phyloP scores from a whole-genome alignment of 2,888 invertebrate species.

The Lithophane socia region DNA sequence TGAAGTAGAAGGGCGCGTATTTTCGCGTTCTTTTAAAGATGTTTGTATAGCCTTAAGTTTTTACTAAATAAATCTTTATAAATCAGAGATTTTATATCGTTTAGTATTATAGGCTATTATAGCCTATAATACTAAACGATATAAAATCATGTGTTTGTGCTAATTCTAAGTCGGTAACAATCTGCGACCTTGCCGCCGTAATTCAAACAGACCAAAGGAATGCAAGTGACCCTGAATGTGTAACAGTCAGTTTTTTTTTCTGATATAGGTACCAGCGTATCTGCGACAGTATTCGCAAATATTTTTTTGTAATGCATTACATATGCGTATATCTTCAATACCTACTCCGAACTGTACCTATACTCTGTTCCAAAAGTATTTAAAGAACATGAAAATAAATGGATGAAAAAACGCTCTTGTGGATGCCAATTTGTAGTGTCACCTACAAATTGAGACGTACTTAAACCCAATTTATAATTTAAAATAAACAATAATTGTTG shows the following conservation, averaged over 20 bases:
- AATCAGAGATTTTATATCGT: too few species aligned
- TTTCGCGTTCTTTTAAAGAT: not conserved
- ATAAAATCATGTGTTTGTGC: slow-evolving; percentile 56
- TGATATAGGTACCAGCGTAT: slow-evolving; percentile 30
- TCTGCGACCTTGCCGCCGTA: slow-evolving; percentile 59
- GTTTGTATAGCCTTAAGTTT: not conserved
- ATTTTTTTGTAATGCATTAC: slow-evolving; percentile 15
- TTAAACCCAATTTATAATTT: not conserved
- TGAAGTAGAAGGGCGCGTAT: not conserved
- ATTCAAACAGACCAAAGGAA: slow-evolving; percentile 67
- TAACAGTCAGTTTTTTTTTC: slow-evolving; percentile 61
- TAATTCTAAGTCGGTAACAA: slow-evolving; percentile 55
- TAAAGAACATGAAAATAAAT: not conserved
- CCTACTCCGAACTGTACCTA: not conserved
- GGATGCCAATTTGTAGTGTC: not conserved
- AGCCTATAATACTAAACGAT: slow-evolving; percentile 20
- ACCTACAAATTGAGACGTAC: not conserved
- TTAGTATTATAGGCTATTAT: too few species aligned
- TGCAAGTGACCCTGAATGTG: slow-evolving; percentile 67
- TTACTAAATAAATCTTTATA: not conserved
- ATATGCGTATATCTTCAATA: not conserved
- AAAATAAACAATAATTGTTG: not conserved
- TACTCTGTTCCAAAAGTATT: not conserved
- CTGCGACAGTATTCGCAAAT: slow-evolving; percentile 40
- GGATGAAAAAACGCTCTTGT: not conserved